Conservation (phyloP, 2,113 vertebrate genomes). For the Micronycteris hirsuta region DNA sequence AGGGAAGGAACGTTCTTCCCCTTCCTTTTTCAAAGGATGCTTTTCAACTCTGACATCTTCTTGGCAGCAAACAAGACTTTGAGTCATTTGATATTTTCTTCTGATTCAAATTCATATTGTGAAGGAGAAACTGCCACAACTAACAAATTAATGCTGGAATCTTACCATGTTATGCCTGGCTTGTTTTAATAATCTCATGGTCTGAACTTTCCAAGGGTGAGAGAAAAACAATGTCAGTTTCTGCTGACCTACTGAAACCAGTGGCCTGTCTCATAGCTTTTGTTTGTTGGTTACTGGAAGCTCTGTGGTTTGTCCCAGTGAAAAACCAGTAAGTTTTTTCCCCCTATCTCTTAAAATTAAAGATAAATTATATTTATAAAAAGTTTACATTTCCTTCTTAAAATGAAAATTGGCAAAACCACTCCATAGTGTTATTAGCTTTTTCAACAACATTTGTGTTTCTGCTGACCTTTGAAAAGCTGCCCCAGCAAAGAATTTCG, state of each 20-base stretch:
- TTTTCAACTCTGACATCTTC: slow-evolving; percentile 12
- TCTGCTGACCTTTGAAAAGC: neutral
- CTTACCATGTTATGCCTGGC: slow-evolving; percentile 17
- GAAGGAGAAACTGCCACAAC: slow-evolving; percentile 29
- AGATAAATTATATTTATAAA: neutral
- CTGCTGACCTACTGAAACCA: slow-evolving; percentile 30
- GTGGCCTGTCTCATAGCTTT: neutral
- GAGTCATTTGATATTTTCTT: slow-evolving; percentile 43
- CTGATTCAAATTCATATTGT: slow-evolving; percentile 1
- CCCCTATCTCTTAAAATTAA: neutral
- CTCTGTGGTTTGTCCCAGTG: neutral
- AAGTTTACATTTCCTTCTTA: neutral
- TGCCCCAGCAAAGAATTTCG: neutral
- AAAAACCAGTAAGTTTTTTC: neutral
- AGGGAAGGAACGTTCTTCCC: neutral
- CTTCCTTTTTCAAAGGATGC: neutral
- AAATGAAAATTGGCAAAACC: neutral
- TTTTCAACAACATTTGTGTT: neutral
- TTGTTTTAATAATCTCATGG: slow-evolving; percentile 17
- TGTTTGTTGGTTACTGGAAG: neutral
- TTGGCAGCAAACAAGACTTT: slow-evolving; percentile 40
- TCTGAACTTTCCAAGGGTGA: slow-evolving; percentile 14
- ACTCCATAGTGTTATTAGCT: neutral
- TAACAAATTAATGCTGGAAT: neutral
- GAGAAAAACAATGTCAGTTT: slow-evolving; percentile 22